Conservation (phyloP, 1,140 invertebrate genomes). For the Atta cephalotes region DNA sequence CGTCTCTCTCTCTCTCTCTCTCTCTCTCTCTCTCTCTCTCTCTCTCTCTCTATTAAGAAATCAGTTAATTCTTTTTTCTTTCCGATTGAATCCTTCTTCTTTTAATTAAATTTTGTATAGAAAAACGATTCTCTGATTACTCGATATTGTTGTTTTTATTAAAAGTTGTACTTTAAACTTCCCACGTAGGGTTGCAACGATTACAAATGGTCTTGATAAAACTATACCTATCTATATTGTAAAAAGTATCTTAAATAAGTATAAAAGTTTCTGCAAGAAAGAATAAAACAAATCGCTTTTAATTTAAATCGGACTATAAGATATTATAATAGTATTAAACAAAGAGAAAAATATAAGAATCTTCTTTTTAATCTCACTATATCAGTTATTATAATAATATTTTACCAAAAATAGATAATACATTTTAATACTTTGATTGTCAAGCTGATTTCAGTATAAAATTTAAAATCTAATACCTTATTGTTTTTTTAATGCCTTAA, state of each 20-base stretch:
- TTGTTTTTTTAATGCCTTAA: neutral
- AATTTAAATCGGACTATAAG: neutral
- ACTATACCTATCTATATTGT: neutral
- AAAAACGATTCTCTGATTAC: neutral
- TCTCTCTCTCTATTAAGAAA: neutral
- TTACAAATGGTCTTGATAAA: neutral
- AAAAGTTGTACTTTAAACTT: neutral
- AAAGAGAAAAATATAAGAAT: neutral
- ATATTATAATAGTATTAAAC: neutral
- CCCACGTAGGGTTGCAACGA: neutral
- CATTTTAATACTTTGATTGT: neutral
- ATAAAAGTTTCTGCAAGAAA: neutral
- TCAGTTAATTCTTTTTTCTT: neutral
- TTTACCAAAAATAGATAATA: neutral
- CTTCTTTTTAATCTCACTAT: neutral
- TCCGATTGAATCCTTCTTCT: neutral
- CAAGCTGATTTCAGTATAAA: neutral
- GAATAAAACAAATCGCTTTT: neutral
- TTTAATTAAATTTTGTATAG: constrained; percentile 20
- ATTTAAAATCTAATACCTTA: neutral
- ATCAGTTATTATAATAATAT: neutral
- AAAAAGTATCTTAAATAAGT: neutral
- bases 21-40: neutral
- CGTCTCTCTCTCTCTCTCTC: neutral
- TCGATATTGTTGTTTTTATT: neutral